phyloP scores from a whole-genome alignment of 1,140 invertebrate genomes.

The Drosophila erecta region DNA sequence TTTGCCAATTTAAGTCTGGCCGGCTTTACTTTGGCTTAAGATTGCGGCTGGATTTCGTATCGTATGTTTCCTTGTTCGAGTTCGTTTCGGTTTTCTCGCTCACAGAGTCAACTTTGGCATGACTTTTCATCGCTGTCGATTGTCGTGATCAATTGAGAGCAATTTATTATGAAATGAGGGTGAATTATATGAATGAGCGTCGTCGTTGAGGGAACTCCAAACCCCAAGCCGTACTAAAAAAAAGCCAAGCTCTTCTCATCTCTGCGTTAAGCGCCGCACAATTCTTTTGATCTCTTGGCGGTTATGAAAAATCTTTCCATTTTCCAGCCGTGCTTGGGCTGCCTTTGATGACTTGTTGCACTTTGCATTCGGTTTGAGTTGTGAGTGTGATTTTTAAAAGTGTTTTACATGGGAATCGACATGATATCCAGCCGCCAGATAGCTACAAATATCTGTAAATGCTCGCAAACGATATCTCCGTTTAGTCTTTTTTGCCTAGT shows the following conservation, averaged over 20 bases:
- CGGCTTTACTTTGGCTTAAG: constrained; percentile 41
- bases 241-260: constrained; percentile 28
- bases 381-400: constrained; percentile 83
- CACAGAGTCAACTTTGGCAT: constrained; percentile 79
- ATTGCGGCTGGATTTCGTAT: constrained; percentile 41
- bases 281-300: constrained; percentile 79
- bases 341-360: constrained; percentile 75
- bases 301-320: constrained; percentile 75
- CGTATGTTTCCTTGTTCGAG: constrained; percentile 61
- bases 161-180: constrained; percentile 85
- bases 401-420: constrained; percentile 83
- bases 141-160: constrained; percentile 85
- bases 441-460: constrained; percentile 18
- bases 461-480: constrained; percentile 42
- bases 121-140: constrained; percentile 84
- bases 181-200: constrained; percentile 85
- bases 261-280: constrained; percentile 74
- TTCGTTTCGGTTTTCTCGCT: constrained; percentile 63
- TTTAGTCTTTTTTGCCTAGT: constrained; percentile 32
- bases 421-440: constrained; percentile 42
- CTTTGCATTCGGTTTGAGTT: constrained; percentile 79
- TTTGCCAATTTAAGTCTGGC: constrained; percentile 69
- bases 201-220: constrained; percentile 53
- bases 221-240: constrained; percentile 15
- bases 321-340: constrained; percentile 44